Evolutionary conservation across 1,140 invertebrate species (phyloP).

Genomic region (Pygmarrhopalites habei): DNA sequence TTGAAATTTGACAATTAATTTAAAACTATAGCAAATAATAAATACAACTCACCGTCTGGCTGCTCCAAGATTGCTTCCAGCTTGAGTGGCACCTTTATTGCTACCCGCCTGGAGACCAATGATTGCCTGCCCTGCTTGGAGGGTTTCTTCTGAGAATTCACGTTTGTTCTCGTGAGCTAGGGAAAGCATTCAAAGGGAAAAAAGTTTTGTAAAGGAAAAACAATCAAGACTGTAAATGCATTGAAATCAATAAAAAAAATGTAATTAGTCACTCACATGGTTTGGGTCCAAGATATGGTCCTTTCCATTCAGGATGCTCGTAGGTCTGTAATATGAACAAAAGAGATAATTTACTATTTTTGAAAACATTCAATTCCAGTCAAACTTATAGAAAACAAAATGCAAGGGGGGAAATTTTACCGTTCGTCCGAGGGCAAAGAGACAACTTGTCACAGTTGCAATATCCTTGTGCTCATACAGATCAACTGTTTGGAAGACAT

Average conservation of each 20-base stretch:
- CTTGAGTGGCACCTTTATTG: constrained; percentile 80
- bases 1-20: too few relatives aligned
- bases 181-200: too few relatives aligned
- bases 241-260: too few relatives aligned
- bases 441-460: constrained; percentile 72
- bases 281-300: constrained; percentile 74
- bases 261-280: too few relatives aligned
- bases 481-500: constrained; percentile 91
- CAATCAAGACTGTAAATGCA: too few relatives aligned
- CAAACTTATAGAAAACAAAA: too few relatives aligned
- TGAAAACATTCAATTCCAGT: too few relatives aligned
- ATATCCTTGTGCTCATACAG: constrained; percentile 91
- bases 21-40: too few relatives aligned
- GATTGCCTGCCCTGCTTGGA: constrained; percentile 61
- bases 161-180: constrained; percentile 80
- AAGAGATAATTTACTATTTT: background rate
- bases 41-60: constrained; percentile 47
- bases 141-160: constrained; percentile 80
- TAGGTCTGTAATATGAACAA: constrained; percentile 59
- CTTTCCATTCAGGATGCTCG: constrained; percentile 76
- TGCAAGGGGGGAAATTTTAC: constrained; percentile 53
- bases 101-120: constrained; percentile 83
- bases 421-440: constrained; percentile 79
- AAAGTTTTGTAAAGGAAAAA: too few relatives aligned
- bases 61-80: constrained; percentile 85